phyloP scores from a whole-genome alignment of 1,140 invertebrate species.

The Probaryconus sp. region DNA sequence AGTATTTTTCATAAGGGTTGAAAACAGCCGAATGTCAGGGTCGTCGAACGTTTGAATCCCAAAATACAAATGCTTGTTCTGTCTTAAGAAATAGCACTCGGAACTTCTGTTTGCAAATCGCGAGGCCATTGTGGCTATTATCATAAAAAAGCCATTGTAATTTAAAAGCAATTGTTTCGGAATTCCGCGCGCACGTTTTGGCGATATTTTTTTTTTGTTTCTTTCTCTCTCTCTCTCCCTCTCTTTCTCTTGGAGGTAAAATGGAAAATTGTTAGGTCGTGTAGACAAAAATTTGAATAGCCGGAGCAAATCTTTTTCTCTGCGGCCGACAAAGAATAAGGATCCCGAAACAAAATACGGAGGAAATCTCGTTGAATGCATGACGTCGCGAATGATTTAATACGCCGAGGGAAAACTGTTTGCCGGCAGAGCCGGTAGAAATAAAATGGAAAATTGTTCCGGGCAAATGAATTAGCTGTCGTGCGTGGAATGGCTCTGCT shows the following conservation, averaged over 20 bases:
- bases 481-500: slow-evolving; percentile 37
- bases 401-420: slow-evolving; percentile 46
- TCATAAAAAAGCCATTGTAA: too few relatives aligned
- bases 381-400: slow-evolving; percentile 51
- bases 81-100: too few relatives aligned
- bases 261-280: background rate
- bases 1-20: slow-evolving; percentile 29
- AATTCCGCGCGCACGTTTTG: too few relatives aligned
- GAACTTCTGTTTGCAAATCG: too few relatives aligned
- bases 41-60: too few relatives aligned
- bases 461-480: slow-evolving; percentile 56
- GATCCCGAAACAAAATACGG: slow-evolving; percentile 34
- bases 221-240: too few relatives aligned
- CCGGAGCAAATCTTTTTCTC: slow-evolving; percentile 12
- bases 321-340: slow-evolving; percentile 27
- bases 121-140: too few relatives aligned
- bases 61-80: too few relatives aligned
- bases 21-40: slow-evolving; percentile 2
- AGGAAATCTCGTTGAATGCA: slow-evolving; percentile 36
- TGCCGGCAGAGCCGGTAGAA: slow-evolving; percentile 40
- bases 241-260: too few relatives aligned
- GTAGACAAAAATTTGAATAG: background rate
- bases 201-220: background rate
- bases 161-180: too few relatives aligned
- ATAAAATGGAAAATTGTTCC: slow-evolving; percentile 57